phyloP scores from a whole-genome alignment of 2,113 vertebrate genomes.

The Procavia capensis region DNA sequence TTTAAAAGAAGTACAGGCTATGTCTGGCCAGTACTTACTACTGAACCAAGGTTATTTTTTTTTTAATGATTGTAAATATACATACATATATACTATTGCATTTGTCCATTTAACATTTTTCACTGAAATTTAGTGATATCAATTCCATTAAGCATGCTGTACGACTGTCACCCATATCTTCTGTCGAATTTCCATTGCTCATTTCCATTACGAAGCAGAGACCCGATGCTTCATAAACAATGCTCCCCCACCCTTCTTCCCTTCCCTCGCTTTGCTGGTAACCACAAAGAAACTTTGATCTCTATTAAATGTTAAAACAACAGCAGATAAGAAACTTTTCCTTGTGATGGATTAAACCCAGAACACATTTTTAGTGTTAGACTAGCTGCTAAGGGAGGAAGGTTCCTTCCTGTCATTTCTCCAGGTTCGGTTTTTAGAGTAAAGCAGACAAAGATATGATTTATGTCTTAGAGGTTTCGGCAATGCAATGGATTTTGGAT shows the following conservation, averaged over 20 bases:
- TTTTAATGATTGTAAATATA: not conserved
- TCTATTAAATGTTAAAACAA: not conserved
- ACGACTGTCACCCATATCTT: not conserved
- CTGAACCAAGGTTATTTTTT: not conserved
- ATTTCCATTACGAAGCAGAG: too few relatives aligned
- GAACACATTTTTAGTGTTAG: not conserved
- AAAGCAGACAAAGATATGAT: not conserved
- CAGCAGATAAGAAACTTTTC: not conserved
- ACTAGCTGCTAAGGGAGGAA: not conserved
- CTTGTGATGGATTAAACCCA: not conserved
- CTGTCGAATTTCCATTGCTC: not conserved
- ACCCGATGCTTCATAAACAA: not conserved
- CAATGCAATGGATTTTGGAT: not conserved
- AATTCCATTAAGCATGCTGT: not conserved
- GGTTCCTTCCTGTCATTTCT: not conserved
- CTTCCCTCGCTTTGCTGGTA: not conserved
- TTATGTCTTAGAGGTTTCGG: not conserved
- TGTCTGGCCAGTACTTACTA: not conserved
- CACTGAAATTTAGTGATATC: not conserved
- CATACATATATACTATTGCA: not conserved
- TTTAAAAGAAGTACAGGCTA: not conserved
- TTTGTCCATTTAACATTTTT: not conserved
- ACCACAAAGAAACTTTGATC: not conserved
- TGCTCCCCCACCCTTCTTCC: not conserved
- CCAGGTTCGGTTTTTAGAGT: not conserved